Evolutionary conservation across 2,113 vertebrate species (phyloP), one percentile per base, ranked within the genome.

Genomic region (Oncorhynchus mykiss): DNA sequence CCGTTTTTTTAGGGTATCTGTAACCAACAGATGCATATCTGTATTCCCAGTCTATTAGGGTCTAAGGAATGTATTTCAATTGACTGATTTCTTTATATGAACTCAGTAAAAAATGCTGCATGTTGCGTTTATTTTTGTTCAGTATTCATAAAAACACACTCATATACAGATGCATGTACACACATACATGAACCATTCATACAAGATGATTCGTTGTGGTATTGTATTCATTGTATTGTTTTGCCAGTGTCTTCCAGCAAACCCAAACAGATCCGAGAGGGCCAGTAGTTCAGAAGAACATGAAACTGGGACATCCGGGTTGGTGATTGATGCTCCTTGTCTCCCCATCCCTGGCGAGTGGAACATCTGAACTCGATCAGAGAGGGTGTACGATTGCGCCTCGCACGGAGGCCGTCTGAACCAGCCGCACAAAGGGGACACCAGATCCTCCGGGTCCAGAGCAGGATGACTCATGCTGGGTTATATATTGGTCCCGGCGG

Each of bases 341-440:
- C 73, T 79, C 66, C 74, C 70, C 74, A 81, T 25, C 80, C 78
- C 74, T n/a, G n/a, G 76, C 75, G 67, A 82, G 71, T 70, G 27
- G 45, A 83, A 85, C 86, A 89, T 89, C 85, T 88, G 84, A 88
- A 80, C 80, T 83, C 2, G 49, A 87, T 90, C 82, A 86, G 51
- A 69, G 68, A 70, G 75, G 64, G 60, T 69, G 51, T 5, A 24
- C 7, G 59, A 9, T 22, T 31, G 70, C 2, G 9, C 71, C 72
- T 62, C 64, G 54, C 67, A 29, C 31, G 68, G 81, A 72, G 76
- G 72, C 73, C 64, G 13, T 71, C 67, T 72, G 67, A 73, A 81
- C 73, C 79, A 69, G 60, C 77, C 64, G 54, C 78, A 82, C 76
- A 27, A 60, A 65, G 65, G 77, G 24, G 78, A 75, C 77, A 57